phyloP scores from a whole-genome alignment of 2,113 vertebrate genomes.

The Festucalex cinctus region DNA sequence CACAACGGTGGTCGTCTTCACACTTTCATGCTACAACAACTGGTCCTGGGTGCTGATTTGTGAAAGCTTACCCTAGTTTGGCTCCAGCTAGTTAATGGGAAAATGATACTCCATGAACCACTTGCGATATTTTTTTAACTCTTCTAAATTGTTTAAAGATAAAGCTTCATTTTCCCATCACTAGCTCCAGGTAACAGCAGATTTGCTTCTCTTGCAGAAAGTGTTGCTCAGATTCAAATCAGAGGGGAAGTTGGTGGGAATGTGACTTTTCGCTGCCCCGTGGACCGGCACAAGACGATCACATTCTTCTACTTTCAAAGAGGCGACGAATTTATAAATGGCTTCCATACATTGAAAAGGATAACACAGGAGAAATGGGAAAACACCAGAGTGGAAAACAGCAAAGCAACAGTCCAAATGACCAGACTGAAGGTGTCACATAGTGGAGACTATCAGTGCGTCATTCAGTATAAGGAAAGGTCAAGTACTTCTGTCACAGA shows the following conservation, averaged over 20 bases:
- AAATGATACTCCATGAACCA: too few relatives aligned
- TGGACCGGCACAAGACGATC: rapidly evolving
- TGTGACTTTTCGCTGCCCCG: constrained; percentile 22
- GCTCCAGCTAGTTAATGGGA: too few relatives aligned
- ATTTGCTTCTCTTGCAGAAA: constrained; percentile 19
- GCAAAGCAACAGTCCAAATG: constrained; percentile 5
- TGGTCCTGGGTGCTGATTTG: background rate
- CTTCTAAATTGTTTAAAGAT: too few relatives aligned
- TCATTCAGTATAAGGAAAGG: rapidly evolving
- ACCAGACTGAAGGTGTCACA: constrained; percentile 14
- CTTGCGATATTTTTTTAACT: too few relatives aligned
- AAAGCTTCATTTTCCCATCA: too few relatives aligned
- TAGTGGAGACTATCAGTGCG: background rate
- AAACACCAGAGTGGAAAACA: constrained; percentile 9
- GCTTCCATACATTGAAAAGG: rapidly evolving
- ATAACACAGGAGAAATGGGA: rapidly evolving
- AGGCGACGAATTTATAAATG: rapidly evolving
- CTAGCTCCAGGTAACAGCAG: too few relatives aligned
- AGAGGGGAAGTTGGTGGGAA: constrained; percentile 31
- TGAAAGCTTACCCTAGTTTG: background rate
- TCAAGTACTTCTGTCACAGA: rapidly evolving
- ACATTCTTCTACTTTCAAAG: constrained; percentile 12
- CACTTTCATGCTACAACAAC: too few relatives aligned
- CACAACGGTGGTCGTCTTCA: too few relatives aligned
- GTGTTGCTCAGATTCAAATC: rapidly evolving